Evolutionary conservation across 2,888 invertebrate species (phyloP).

Genomic region (Brenthis daphne): DNA sequence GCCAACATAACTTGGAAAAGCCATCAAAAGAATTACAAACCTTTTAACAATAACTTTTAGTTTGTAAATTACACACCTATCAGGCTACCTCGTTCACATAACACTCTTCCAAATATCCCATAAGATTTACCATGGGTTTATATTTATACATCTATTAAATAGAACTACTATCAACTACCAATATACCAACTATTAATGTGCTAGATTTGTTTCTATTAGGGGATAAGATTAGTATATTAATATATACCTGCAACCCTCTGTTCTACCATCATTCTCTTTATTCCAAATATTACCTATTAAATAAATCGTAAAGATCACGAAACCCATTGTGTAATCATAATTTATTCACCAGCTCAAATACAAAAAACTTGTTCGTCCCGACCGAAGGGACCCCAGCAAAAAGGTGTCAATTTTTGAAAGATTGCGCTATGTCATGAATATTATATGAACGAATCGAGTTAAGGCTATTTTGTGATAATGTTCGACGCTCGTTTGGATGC

Average conservation of each 20-base stretch:
- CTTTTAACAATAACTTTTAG: not conserved
- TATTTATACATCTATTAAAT: too few species aligned
- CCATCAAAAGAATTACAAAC: slow-evolving; percentile 49
- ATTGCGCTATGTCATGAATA: slow-evolving; percentile 80
- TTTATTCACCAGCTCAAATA: slow-evolving; percentile 75
- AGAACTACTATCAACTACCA: too few species aligned
- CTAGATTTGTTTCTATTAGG: too few species aligned
- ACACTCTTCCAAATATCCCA: too few species aligned
- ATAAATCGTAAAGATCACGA: slow-evolving; percentile 50
- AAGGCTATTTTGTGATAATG: slow-evolving; percentile 81
- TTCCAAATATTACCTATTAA: slow-evolving; percentile 38
- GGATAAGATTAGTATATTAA: too few species aligned
- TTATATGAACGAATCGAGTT: slow-evolving; percentile 81
- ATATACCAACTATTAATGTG: too few species aligned
- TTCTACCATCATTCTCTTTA: too few species aligned
- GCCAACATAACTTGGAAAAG: slow-evolving; percentile 69
- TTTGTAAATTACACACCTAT: not conserved
- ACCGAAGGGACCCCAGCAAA: slow-evolving; percentile 62
- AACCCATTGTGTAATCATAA: slow-evolving; percentile 65
- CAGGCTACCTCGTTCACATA: too few species aligned
- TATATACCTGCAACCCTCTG: too few species aligned
- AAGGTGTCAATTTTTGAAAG: slow-evolving; percentile 83
- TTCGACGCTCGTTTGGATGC: slow-evolving; percentile 71
- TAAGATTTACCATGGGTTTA: too few species aligned
- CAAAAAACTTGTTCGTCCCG: slow-evolving; percentile 75